A percentile compares a stretch with the other conserved stretches of the same genome.
These are phyloP conservation scores for Halisarca cf. caerulea DNA, from an alignment of 37 sponge, comb jelly and placozoan genomes.

Conservation along the genomic window DNA sequence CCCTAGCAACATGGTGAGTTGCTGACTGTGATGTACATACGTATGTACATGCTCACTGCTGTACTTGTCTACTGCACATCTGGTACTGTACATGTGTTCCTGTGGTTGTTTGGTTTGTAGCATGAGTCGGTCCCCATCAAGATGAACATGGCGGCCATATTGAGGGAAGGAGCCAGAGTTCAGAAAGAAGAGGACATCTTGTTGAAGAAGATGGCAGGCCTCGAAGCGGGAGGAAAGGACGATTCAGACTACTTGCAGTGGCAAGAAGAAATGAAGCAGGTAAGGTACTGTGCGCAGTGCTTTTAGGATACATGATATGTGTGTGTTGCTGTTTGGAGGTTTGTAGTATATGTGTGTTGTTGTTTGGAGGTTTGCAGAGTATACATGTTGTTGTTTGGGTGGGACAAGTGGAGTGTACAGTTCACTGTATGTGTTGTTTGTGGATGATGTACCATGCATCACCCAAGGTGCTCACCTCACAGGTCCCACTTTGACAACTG, in stretches of 20 bases:
- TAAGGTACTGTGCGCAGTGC: neutral
- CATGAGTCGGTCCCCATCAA: slow-evolving; percentile 71
- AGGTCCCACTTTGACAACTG: no score
- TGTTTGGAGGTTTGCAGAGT: neutral
- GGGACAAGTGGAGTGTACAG: neutral
- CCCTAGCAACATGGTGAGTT: slow-evolving; percentile 5
- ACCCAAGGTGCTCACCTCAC: no score
- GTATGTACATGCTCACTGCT: neutral
- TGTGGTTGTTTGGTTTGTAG: neutral
- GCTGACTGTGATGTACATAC: slow-evolving; percentile 26
- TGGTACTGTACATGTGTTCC: neutral
- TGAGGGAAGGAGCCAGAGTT: slow-evolving; percentile 92
- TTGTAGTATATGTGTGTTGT: neutral
- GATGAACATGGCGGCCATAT: slow-evolving; percentile 91
- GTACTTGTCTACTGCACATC: no score
- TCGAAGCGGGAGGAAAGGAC: slow-evolving; percentile 87
- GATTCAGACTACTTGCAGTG: slow-evolving; percentile 70
- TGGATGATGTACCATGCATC: no score
- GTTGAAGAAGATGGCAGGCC: slow-evolving; percentile 70
- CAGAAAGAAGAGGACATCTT: slow-evolving; percentile 78
- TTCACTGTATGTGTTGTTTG: no score
- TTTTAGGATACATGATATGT: neutral
- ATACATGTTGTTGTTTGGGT: neutral
- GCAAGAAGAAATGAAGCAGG: slow-evolving; percentile 86
- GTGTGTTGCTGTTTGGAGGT: neutral